These are phyloP conservation scores for Timema podura DNA, from an alignment of 2,888 invertebrate genomes.

Conservation along the genomic window DNA sequence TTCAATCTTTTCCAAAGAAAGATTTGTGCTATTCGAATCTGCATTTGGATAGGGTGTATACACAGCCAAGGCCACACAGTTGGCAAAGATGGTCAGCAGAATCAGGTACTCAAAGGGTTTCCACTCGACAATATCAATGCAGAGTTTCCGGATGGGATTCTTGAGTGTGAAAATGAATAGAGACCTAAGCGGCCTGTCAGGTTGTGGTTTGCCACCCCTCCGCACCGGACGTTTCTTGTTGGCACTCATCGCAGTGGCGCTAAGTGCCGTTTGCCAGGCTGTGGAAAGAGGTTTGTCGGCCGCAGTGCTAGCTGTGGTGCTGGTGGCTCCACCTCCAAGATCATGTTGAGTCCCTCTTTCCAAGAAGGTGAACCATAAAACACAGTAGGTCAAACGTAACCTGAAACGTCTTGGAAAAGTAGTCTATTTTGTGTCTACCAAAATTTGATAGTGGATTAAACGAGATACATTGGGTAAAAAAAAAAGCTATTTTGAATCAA, in stretches of 20 bases:
- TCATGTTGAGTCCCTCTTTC: slow-evolving; percentile 31
- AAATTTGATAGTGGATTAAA: too few relatives aligned
- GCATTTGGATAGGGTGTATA: slow-evolving; percentile 96
- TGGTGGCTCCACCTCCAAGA: slow-evolving; percentile 23
- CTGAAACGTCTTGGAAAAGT: too few relatives aligned
- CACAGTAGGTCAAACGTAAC: too few relatives aligned
- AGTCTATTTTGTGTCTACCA: too few relatives aligned
- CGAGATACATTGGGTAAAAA: too few relatives aligned
- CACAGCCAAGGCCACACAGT: slow-evolving; percentile 97
- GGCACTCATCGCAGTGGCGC: slow-evolving; percentile 46
- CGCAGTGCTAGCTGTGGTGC: slow-evolving; percentile 31
- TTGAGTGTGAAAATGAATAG: slow-evolving; percentile 91
- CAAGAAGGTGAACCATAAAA: too few relatives aligned
- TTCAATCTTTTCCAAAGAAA: slow-evolving; percentile 96
- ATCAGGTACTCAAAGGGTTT: slow-evolving; percentile 99
- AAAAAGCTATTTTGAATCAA: too few relatives aligned
- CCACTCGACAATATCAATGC: slow-evolving; percentile 98
- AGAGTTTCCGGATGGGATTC: slow-evolving; percentile 92
- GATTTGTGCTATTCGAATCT: slow-evolving; percentile 95
- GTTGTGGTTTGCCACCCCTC: slow-evolving; percentile 71
- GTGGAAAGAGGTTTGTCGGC: slow-evolving; percentile 42
- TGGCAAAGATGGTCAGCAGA: slow-evolving; percentile 96
- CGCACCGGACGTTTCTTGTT: slow-evolving; percentile 59
- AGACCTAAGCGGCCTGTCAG: slow-evolving; percentile 87
- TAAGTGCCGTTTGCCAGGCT: slow-evolving; percentile 51